These are phyloP conservation scores for Regulus satrapa DNA, from an alignment of 2,113 vertebrate species.

Conservation along the genomic window DNA sequence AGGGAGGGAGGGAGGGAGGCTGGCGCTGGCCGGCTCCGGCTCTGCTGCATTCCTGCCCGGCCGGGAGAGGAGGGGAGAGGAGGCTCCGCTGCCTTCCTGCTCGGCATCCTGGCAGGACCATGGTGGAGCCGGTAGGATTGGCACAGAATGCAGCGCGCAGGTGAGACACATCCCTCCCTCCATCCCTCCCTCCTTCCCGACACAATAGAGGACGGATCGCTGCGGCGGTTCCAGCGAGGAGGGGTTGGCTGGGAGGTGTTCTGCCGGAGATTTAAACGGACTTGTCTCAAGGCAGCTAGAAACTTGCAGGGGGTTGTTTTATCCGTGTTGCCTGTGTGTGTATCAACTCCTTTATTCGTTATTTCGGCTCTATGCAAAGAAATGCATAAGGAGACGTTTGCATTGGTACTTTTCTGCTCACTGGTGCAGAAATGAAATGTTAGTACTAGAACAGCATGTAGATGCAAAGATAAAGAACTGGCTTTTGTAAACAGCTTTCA, in stretches of 20 bases:
- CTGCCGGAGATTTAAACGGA: background rate
- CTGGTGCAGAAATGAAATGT: background rate
- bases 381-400: too few species aligned
- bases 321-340: fast-evolving
- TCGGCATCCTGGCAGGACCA: conserved; percentile 54
- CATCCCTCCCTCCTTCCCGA: too few species aligned
- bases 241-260: background rate
- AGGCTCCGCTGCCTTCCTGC: conserved; percentile 19
- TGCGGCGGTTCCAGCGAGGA: background rate
- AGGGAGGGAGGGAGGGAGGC: too few species aligned
- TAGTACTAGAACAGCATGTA: background rate
- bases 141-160: conserved; percentile 71
- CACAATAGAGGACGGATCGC: background rate
- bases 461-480: background rate
- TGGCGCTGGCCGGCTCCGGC: conserved; percentile 61
- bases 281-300: background rate
- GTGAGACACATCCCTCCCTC: conserved; percentile 70
- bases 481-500: background rate
- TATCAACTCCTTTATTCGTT: background rate
- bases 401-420: background rate
- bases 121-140: conserved; percentile 55
- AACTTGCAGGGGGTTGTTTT: background rate
- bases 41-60: conserved; percentile 75
- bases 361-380: background rate
- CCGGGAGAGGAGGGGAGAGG: background rate